phyloP scores from a whole-genome alignment of 2,888 invertebrate species.

The Amiota communis region DNA sequence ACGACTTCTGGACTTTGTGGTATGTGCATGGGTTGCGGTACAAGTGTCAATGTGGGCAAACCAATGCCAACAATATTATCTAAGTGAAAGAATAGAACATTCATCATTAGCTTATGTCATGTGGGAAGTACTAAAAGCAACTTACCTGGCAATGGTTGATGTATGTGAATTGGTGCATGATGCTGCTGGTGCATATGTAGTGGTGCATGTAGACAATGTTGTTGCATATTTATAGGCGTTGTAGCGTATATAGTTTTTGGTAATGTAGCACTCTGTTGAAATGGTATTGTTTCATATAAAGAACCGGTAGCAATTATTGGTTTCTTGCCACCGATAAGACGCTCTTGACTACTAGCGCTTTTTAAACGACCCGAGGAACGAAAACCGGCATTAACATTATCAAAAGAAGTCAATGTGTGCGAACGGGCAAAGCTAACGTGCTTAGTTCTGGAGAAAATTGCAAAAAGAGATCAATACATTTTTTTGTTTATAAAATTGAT shows the following conservation, averaged over 20 bases:
- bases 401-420: constrained; percentile 89
- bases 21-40: constrained; percentile 55
- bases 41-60: constrained; percentile 40
- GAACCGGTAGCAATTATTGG: constrained; percentile 71
- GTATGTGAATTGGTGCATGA: constrained; percentile 64
- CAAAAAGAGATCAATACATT: background rate
- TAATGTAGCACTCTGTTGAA: constrained; percentile 48
- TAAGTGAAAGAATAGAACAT: constrained; percentile 16
- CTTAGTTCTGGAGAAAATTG: constrained; percentile 78
- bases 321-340: constrained; percentile 84
- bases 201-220: constrained; percentile 40
- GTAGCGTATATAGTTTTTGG: constrained; percentile 49
- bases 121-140: background rate
- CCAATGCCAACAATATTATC: constrained; percentile 55
- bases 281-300: constrained; percentile 61
- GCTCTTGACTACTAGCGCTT: constrained; percentile 78
- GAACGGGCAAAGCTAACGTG: constrained; percentile 93
- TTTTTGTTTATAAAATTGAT: background rate
- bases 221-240: constrained; percentile 50
- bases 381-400: constrained; percentile 76
- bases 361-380: constrained; percentile 73
- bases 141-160: constrained; percentile 58
- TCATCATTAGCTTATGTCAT: no score
- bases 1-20: constrained; percentile 70
- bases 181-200: constrained; percentile 64